A percentile compares a stretch with the other conserved stretches of the same genome.
These are phyloP conservation scores for Ctenicera cuprea DNA, from an alignment of 2,888 invertebrate species.

Conservation along the genomic window DNA sequence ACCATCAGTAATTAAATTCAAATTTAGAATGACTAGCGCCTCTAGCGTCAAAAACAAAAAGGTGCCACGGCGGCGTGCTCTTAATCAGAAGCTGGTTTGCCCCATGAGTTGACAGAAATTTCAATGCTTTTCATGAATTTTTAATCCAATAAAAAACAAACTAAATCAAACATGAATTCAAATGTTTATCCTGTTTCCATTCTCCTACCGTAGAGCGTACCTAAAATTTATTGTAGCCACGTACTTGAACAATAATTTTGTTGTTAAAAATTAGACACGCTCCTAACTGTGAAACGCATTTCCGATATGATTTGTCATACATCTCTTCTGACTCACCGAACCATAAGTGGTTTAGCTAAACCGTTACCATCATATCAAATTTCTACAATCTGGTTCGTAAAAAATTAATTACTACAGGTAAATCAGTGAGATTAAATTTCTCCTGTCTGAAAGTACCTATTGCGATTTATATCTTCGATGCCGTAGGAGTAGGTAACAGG, in stretches of 20 bases:
- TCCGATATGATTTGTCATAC: conserved; percentile 4
- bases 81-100: no score
- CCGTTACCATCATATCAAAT: conserved; percentile 8
- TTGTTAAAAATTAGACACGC: background rate
- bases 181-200: no score
- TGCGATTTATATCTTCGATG: background rate
- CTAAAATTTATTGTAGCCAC: no score
- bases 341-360: background rate
- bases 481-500: background rate
- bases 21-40: no score
- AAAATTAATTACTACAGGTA: background rate
- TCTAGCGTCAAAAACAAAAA: no score
- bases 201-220: background rate
- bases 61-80: no score
- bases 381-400: background rate
- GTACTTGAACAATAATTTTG: background rate
- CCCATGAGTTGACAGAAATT: no score
- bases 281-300: background rate
- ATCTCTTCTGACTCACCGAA: background rate
- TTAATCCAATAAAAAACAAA: no score
- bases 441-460: background rate
- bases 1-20: no score
- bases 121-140: no score
- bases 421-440: background rate
- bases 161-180: no score